Evolutionary conservation across 2,888 invertebrate species (phyloP).

Genomic region (Limnephilus rhombicus): DNA sequence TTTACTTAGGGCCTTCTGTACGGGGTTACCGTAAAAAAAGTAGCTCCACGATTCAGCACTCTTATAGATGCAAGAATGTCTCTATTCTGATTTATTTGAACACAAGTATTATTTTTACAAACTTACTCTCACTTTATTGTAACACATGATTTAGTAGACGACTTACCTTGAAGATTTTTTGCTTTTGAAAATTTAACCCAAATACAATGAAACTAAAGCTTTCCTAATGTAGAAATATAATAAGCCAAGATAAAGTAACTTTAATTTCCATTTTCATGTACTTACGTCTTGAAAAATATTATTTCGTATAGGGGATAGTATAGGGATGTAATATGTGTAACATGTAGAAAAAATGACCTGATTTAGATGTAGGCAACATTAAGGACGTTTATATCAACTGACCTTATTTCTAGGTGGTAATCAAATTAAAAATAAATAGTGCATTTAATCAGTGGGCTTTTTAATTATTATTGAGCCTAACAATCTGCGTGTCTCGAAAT

Average conservation of each 20-base stretch:
- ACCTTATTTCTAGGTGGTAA: neutral
- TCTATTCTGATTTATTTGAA: too few species aligned
- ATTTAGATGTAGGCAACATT: neutral
- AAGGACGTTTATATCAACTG: neutral
- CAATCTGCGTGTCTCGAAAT: neutral
- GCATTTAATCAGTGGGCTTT: neutral
- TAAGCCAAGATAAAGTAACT: neutral
- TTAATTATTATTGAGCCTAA: conserved; percentile 1
- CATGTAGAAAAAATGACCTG: neutral
- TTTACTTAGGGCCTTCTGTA: too few species aligned
- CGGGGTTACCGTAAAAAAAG: too few species aligned
- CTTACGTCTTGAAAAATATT: neutral
- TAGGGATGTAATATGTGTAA: neutral
- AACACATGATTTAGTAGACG: too few species aligned
- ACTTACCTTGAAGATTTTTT: too few species aligned
- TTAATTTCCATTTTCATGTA: neutral
- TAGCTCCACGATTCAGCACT: too few species aligned
- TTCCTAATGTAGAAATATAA: neutral
- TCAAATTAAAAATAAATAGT: neutral
- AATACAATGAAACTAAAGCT: too few species aligned
- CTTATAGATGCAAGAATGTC: too few species aligned
- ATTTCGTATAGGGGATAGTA: neutral
- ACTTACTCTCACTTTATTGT: too few species aligned
- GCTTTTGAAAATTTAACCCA: too few species aligned
- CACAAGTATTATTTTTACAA: too few species aligned